Conservation (phyloP, 2,797 vertebrate species). For the Pitangus sulphuratus region DNA sequence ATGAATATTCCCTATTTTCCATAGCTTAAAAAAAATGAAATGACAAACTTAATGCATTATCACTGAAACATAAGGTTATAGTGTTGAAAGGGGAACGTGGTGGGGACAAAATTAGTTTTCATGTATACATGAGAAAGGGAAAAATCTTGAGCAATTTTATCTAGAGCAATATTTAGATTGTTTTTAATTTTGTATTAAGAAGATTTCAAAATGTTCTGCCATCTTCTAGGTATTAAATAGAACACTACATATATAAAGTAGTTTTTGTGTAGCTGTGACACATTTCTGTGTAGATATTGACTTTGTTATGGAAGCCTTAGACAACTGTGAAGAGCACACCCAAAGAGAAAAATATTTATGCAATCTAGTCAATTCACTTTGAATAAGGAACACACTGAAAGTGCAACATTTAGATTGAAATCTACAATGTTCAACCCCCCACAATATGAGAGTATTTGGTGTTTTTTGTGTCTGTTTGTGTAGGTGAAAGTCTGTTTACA, state of each 20-base stretch:
- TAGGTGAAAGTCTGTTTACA: conserved; percentile 7
- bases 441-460: not conserved
- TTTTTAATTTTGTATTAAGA: not conserved
- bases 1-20: not conserved
- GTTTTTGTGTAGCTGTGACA: not conserved
- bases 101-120: not conserved
- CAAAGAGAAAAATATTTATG: not conserved
- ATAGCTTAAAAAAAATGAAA: not conserved
- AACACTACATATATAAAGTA: not conserved
- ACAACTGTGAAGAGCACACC: not conserved
- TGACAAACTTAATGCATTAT: not conserved
- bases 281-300: not conserved
- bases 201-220: not conserved
- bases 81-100: not conserved
- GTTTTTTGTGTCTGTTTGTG: not conserved
- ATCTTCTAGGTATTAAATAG: not conserved
- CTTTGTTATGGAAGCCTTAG: not conserved
- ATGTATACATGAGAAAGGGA: not conserved
- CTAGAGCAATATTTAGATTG: not conserved
- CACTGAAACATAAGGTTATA: not conserved
- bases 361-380: not conserved
- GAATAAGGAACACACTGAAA: not conserved
- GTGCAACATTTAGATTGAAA: not conserved
- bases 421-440: not conserved
- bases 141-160: not conserved